Base-by-base conservation (phyloP, 2,888 invertebrate genomes). In the Tinea trinotella region DNA sequence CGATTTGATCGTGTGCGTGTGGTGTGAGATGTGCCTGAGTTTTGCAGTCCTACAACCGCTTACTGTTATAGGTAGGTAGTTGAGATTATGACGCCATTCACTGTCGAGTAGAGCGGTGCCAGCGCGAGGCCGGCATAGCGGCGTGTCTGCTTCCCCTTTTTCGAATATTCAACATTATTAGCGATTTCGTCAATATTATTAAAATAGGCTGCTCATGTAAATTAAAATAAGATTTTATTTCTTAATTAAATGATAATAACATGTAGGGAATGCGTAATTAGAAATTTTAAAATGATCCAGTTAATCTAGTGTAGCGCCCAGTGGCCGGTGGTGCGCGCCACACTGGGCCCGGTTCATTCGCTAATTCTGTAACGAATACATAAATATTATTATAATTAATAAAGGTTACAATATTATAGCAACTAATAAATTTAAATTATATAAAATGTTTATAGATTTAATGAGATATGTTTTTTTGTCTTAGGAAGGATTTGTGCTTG, bases 31-130 rank as follows among this genome's bases (percentile, higher is more conserved):
- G 82, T 84, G 84, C 79, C 81, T 82, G 85, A 72, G 76, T 75
- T 69, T 81, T n/a, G n/a, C n/a, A 82, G 82, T 73, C 76, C n/a
- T 79, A 83, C 82, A 81, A 79, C 84, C 76, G 85, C 85, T 85
- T 84, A 85, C 82, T 82, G 82, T 84, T 85, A n/a, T n/a, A 84
- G 85, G 85, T 85, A 84, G 84, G 84, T 84, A 83, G 83, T 83
- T 83, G 76, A 81, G 82, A 84, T 83, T 82, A 53, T 19, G 34
- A 53, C 54, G 19, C 10, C 30, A 30, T 30, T 30, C 30, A 30
- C 30, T 30, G 30, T 30, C 30, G 30, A 30, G 30, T 30, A 30
- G 30, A 30, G 30, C 30, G 22, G 22, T 5, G 4, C 22, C 22
- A 7, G 22, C 22, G 30, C 7, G 30, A 7, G 30, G 30, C 30